Evolutionary conservation across 2,797 vertebrate genomes (phyloP).

Genomic region (Rousettus madagascariensis): DNA sequence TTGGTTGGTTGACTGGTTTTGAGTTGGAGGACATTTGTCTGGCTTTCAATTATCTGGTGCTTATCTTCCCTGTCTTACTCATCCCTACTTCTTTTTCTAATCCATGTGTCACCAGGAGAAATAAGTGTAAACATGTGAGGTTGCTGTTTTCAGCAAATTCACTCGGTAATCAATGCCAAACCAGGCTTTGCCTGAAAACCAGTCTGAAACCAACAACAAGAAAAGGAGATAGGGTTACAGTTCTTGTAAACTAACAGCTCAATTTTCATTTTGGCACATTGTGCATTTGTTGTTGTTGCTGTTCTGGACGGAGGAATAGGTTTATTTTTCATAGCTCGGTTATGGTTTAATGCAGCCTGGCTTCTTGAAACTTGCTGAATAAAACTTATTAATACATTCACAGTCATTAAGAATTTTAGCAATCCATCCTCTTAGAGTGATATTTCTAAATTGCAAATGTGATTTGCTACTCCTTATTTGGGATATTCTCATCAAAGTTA

Average conservation of each 20-base stretch:
- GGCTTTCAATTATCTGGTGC: not conserved
- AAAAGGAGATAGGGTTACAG: not conserved
- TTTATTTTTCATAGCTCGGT: slow-evolving; percentile 33
- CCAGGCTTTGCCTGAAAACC: slow-evolving; percentile 16
- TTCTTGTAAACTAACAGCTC: slow-evolving; percentile 32
- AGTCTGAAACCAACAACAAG: not conserved
- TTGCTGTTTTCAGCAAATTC: slow-evolving; percentile 49
- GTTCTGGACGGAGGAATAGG: not conserved
- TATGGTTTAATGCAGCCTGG: not conserved
- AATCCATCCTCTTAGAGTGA: not conserved
- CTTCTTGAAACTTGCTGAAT: slow-evolving; percentile 46
- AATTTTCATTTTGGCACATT: not conserved
- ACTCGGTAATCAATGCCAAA: not conserved
- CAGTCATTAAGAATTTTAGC: not conserved
- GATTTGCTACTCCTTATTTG: not conserved
- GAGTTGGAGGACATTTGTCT: not conserved
- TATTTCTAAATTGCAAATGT: not conserved
- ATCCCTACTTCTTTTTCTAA: slow-evolving; percentile 33
- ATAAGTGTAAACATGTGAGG: slow-evolving; percentile 32
- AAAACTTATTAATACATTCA: not conserved
- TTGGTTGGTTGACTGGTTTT: not conserved
- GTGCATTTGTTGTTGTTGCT: not conserved
- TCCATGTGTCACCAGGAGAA: not conserved
- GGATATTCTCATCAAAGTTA: not conserved
- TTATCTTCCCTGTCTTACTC: slow-evolving; percentile 37